These are phyloP conservation scores for Acanthacorydalis orientalis DNA, from an alignment of 2,888 invertebrate species.

Conservation along the genomic window DNA sequence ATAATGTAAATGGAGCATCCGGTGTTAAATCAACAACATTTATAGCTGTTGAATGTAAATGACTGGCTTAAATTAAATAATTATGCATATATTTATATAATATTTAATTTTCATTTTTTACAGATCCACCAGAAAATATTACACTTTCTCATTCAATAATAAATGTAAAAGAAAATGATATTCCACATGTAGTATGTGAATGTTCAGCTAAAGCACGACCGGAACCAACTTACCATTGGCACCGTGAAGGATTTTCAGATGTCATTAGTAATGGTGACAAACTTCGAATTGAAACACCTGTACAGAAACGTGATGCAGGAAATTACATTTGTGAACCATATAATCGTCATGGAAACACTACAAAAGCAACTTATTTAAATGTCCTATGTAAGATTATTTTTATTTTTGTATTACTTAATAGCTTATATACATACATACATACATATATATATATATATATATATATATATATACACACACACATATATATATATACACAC, in stretches of 20 bases:
- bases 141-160: conserved; percentile 42
- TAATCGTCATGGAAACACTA: conserved; percentile 63
- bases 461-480: too few species aligned
- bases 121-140: conserved; percentile 75
- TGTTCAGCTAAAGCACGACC: conserved; percentile 50
- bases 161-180: conserved; percentile 35
- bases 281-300: conserved; percentile 45
- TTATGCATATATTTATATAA: background rate
- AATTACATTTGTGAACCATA: conserved; percentile 62
- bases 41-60: conserved; percentile 82
- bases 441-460: too few species aligned
- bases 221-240: conserved; percentile 57
- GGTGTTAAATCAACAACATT: conserved; percentile 71
- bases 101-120: conserved; percentile 8
- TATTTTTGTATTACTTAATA: background rate
- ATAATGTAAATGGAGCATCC: conserved; percentile 61
- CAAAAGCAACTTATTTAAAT: conserved; percentile 51
- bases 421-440: too few species aligned
- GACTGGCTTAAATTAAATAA: background rate
- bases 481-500: too few species aligned
- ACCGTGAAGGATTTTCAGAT: conserved; percentile 36
- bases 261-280: conserved; percentile 30
- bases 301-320: conserved; percentile 55
- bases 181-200: conserved; percentile 33
- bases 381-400: conserved; percentile 59